A percentile compares a stretch with the other conserved stretches of the same genome.
phyloP scores from a whole-genome alignment of 2,888 invertebrate genomes.

The Acanthoscelides obtectus region DNA sequence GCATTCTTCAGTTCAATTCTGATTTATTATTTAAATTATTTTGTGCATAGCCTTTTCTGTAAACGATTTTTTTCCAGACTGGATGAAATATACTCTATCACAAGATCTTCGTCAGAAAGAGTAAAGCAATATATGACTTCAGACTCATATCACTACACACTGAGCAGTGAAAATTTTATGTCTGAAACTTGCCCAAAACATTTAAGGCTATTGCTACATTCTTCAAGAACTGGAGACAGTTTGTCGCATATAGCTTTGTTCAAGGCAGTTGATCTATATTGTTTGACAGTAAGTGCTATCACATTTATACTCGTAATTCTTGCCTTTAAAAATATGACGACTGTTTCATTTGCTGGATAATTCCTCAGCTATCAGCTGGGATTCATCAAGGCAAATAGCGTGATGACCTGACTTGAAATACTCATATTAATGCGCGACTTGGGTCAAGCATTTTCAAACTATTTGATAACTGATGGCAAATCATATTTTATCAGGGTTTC shows the following conservation, averaged over 20 bases:
- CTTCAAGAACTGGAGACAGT: conserved; percentile 2
- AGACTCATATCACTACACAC: conserved; percentile 7
- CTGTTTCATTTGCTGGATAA: too few relatives aligned
- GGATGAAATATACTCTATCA: background rate
- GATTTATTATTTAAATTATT: too few relatives aligned
- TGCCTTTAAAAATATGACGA: too few relatives aligned
- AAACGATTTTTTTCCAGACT: background rate
- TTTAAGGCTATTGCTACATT: conserved; percentile 4
- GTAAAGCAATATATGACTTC: conserved; percentile 7
- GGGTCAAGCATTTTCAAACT: too few relatives aligned
- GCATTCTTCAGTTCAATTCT: too few relatives aligned
- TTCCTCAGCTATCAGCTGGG: too few relatives aligned
- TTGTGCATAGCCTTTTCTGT: too few relatives aligned
- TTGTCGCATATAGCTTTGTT: conserved; percentile 13
- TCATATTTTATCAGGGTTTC: too few relatives aligned
- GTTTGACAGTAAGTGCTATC: conserved; percentile 13
- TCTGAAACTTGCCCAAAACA: conserved; percentile 5
- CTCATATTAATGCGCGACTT: too few relatives aligned
- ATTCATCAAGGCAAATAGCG: too few relatives aligned
- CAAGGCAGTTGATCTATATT: conserved; percentile 14
- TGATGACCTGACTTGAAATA: too few relatives aligned
- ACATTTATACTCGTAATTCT: background rate
- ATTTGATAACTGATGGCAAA: too few relatives aligned
- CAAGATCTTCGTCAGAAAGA: background rate
- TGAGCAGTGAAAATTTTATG: conserved; percentile 7